Base-by-base conservation (phyloP, 2,888 invertebrate genomes). In the Sarcophaga subvicina region DNA sequence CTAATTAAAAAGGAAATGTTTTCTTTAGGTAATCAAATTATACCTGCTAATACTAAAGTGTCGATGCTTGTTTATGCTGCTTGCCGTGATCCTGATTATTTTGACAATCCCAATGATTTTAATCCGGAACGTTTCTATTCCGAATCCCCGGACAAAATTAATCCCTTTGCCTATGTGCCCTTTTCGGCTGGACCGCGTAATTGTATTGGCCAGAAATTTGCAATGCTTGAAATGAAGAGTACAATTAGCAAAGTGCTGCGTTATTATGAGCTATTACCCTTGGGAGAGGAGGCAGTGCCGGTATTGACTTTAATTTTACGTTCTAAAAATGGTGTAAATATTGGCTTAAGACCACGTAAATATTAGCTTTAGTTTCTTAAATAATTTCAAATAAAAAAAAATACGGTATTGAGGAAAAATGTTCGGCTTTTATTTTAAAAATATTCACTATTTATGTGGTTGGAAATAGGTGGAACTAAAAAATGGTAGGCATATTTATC, bases 171-270 rank as follows among this genome's bases (percentile, higher is more conserved):
- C 62, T 91, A 90, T 86, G 90, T 93, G 75, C 93, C 93, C 4
- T 93, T 93, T 67, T 92, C 92, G 84, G 93, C 92, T 5, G 93
- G 93, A 5, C 95, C 95, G 0, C 94, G 96, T 76, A 96, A 93
- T 83, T 93, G 93, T 81, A 91, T 93, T 81, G 93, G 93, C 0
- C 93, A 93, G 69, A 90, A 90, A 17, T 92, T 91, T 88, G 93
- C 93, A 0, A 59, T 92, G 64, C 87, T 90, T 17, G 91, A 93
- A 83, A 88, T 93, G 45, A 92, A 93, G 73, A 90, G 91, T n/a
- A 89, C 91, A 14, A 76, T 93, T 6, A 89, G 90, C 11, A 91
- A 91, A 49, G 80, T 93, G 45, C 20, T 93, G 76, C 89, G 90
- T 1, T 80, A 92, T 63, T 93, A 88, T 81, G 91, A 92, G 81